Evolutionary conservation across 2,888 invertebrate genomes (phyloP), one percentile per base, ranked within the genome.

Genomic region (Anoplius nigerrimus): DNA sequence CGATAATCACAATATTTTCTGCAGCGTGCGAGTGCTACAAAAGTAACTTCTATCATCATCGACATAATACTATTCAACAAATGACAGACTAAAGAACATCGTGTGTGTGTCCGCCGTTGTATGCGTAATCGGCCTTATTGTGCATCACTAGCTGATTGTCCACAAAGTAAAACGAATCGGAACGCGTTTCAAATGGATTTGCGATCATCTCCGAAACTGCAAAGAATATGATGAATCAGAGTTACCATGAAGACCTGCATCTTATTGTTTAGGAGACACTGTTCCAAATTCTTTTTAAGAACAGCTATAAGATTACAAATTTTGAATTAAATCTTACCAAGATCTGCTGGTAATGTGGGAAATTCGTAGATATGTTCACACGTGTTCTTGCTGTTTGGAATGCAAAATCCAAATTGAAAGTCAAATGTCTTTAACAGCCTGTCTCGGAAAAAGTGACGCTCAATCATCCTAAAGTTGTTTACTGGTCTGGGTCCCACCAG

Each of bases 351-450:
- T 82, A 99, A 91, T 67, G 94, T 92, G 13, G 99, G 99, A 90
- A 99, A 98, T 90, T 99, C 98, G 86, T 99, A 99, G 89, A 99
- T 99, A 89, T 99, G 99, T 90, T 99, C 99, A 89, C 98, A 98
- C 13, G 98, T 97, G 89, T 99, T 99, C 86, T 95, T 94, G 72
- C 98, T 98, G 90, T 96, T 96, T 53, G 99, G 99, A 90, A 99
- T 98, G 89, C 99, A 99, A 89, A 98, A 99, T 55, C 99, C 99
- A 92, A 99, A 99, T 89, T 99, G 98, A 91, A 99, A 99, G 89
- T 99, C 99, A 90, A 99, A 99, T 11, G 97, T 98, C 90, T 99
- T 99, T 63, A 99, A 91, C 73, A 98, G 90, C 67, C 94, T 95
- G 83, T 99, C 97, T 68, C 96, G 91, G 90, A 98, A 99, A 91